phyloP scores from a whole-genome alignment of 2,113 vertebrate species.

The Todiramphus saurophagus region DNA sequence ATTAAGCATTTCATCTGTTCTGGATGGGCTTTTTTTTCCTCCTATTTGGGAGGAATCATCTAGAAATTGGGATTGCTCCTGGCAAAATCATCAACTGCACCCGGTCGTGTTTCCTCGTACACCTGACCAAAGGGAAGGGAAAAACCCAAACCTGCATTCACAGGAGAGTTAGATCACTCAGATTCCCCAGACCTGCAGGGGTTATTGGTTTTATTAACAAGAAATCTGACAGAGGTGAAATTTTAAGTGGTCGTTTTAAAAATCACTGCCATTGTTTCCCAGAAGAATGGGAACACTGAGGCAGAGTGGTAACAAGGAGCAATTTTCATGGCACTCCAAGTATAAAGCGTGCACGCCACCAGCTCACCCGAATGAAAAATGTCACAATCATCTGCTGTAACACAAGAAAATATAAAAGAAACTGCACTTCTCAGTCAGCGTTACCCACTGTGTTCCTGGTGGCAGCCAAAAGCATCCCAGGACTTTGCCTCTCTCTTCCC shows the following conservation, averaged over 20 bases:
- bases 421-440: no score
- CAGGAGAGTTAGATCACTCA: neutral
- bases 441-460: no score
- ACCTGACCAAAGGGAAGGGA: neutral
- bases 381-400: no score
- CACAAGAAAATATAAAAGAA: no score
- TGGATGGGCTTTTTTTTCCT: neutral
- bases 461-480: neutral
- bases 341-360: no score
- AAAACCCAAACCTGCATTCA: neutral
- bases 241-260: neutral
- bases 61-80: neutral
- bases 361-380: no score
- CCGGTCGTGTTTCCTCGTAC: neutral
- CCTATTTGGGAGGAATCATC: neutral
- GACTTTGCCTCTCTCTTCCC: neutral
- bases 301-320: no score
- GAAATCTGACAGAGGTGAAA: neutral
- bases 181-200: no score
- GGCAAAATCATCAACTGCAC: neutral
- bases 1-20: neutral
- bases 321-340: no score
- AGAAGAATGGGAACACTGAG: no score
- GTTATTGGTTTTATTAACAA: neutral
- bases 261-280: no score